Base-by-base conservation (phyloP, 2,888 invertebrate species). In the Loripinus fragilis region DNA sequence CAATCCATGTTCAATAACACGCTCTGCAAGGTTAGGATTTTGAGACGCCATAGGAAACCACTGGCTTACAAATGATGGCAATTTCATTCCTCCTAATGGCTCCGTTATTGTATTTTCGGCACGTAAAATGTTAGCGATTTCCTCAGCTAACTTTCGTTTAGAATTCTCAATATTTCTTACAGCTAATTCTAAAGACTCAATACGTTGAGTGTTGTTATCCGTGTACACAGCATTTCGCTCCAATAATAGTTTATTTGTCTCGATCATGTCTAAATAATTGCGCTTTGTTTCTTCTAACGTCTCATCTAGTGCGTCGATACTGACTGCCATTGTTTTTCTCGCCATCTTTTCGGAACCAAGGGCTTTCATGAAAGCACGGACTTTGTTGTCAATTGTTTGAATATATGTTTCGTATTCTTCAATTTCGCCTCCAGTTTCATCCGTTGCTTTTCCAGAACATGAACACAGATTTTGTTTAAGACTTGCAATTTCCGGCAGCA, bases 11-110 rank as follows among this genome's bases (percentile, higher is more conserved):
- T 48, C 48, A 7, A 78, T 35, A n/a, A 35, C 15, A 1, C 45
- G 28, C 25, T 75, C 50, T 2, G 52, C 48, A 5, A 75, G 35
- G 0, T 30, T 17, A 3, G 7, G 30, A 38, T 75, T 66, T 55
- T 81, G 78, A 0, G 81, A 72, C 20, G 66, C 66, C 75, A 81
- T 78, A 42, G 71, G 25, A n/a, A 68, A 41, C 81, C 81, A 81
- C 2, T 72, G 65, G 52, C 78, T 81, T 12, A 78, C 52, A 50
- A 73, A 81, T 17, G 74, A 69, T 2, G 81, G 81, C 20, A 12
- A 23, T 67, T 45, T 45, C n/a, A 67, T 15, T 17, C 10, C 33
- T 33, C 20, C 8, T 30, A 2, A 8, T 3, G 60, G 3, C 33
- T 2, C 3, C 5, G 33, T 17, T 20, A 12, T 33, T 2, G 3